These are phyloP conservation scores for Chelonia mydas DNA, from an alignment of 2,797 vertebrate species.

Conservation along the genomic window DNA sequence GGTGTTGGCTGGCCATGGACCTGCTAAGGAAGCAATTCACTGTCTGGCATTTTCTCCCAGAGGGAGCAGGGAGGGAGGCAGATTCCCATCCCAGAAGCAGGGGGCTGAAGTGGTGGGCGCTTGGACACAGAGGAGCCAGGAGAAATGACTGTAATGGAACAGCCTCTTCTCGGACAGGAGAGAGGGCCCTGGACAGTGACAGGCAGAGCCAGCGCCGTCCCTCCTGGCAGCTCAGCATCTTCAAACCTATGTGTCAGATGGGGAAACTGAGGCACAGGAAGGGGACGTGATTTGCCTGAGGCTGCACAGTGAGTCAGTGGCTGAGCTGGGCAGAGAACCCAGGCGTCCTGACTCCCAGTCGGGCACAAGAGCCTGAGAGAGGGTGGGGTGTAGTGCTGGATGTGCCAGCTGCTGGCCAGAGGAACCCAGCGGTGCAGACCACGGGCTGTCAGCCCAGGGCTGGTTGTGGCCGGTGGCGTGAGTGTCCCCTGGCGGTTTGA, in stretches of 20 bases:
- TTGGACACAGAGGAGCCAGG: not conserved
- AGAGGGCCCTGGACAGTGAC: not conserved
- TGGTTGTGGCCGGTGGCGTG: too few species aligned
- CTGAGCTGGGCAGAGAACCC: not conserved
- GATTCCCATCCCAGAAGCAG: not conserved
- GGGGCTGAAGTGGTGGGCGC: not conserved
- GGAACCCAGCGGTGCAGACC: not conserved
- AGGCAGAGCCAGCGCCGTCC: not conserved
- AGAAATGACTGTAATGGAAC: not conserved
- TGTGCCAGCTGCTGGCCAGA: too few species aligned
- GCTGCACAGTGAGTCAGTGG: not conserved
- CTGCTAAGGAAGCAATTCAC: not conserved
- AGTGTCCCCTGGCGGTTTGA: not conserved
- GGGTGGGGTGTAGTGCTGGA: too few species aligned
- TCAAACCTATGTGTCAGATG: not conserved
- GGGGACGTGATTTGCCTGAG: not conserved
- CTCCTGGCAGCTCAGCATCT: not conserved
- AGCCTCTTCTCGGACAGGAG: not conserved
- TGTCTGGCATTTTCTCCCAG: rapidly evolving
- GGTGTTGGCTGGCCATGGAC: rapidly evolving
- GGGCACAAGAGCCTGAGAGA: too few species aligned
- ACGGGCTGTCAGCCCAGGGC: not conserved
- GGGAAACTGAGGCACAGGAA: not conserved
- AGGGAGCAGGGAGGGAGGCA: rapidly evolving
- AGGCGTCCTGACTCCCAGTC: not conserved